Base-by-base conservation (phyloP, 2,797 vertebrate species). In the Muraenolepis orangiensis region DNA sequence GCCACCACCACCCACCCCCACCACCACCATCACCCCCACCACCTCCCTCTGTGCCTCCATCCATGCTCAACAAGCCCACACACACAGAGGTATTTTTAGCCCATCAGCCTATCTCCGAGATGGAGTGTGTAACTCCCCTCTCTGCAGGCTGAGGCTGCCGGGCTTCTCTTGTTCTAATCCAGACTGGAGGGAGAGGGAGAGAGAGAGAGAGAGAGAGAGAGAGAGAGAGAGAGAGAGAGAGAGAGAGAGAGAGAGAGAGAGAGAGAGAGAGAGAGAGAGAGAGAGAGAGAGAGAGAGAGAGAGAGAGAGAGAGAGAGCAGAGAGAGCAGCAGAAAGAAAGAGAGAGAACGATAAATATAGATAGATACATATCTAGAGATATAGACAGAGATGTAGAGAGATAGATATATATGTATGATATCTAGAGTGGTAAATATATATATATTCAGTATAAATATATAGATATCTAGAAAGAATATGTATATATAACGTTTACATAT, bases 131-230 rank as follows among this genome's bases (percentile, higher is more conserved):
- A 90, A 92, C 92, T 91, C 90, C 87, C 36, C 89, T 91, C 90
- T 92, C 92, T 91, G 88, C 91, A 89, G 91, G 91, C 91, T 89
- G 87, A 84, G 88, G 87, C 89, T 92, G 90, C 88, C 86, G 88
- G 89, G 89, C 81, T 80, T 91, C 90, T 93, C 91, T 93, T 94
- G 93, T 93, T 94, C 93, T 91, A 92, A 93, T 91, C 92, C 92
- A 94, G 91, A 93, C 91, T 90, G 89, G 86, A 91, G 86, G 84
- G 78, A 84, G 74, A 86, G 75, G 70, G 76, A 73, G 57, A n/a
- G 38, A 69, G 71, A 73, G 67, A 78, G 77, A 74, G 67, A 72
- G 75, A 74, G 79, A 74, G 75, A 76, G 72, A 77, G 76, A 84
- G 74, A 82, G 61, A 84, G 74, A 81, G 76, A 86, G 81, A 85